Conservation (phyloP, 2,888 invertebrate species). For the Latrodectus elegans region DNA sequence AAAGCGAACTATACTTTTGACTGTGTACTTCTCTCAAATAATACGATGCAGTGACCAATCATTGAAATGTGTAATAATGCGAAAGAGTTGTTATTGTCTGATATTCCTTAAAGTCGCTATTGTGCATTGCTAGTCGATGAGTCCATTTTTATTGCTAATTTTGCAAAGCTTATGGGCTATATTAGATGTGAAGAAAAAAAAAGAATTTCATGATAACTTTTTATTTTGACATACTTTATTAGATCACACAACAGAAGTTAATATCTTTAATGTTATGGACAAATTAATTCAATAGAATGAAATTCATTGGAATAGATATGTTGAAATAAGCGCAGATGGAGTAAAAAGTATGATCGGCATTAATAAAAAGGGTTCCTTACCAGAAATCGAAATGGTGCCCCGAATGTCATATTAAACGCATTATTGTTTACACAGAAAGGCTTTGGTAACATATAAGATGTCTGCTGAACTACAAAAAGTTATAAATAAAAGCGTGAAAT, state of each 20-base stretch:
- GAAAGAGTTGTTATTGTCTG: slow-evolving; percentile 4
- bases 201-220: neutral
- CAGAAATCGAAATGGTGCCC: neutral
- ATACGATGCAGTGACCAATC: neutral
- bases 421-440: slow-evolving; percentile 29
- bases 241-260: slow-evolving; percentile 9
- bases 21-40: neutral
- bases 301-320: slow-evolving; percentile 17
- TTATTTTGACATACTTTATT: slow-evolving; percentile 15
- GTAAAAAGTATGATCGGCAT: slow-evolving; percentile 11
- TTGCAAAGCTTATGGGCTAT: slow-evolving; percentile 4
- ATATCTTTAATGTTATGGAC: slow-evolving; percentile 21
- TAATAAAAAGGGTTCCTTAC: slow-evolving; percentile 15
- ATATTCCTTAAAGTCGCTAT: slow-evolving; percentile 1
- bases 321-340: slow-evolving; percentile 17
- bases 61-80: neutral
- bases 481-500: slow-evolving; percentile 4
- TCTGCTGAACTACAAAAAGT: slow-evolving; percentile 1
- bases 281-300: slow-evolving; percentile 19
- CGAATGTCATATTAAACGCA: slow-evolving; percentile 11
- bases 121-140: no score
- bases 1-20: neutral
- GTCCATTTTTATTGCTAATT: neutral
- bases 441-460: slow-evolving; percentile 13
- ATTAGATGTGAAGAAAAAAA: neutral